Evolutionary conservation across 2,113 vertebrate genomes (phyloP).

Genomic region (Manacus vitellinus): DNA sequence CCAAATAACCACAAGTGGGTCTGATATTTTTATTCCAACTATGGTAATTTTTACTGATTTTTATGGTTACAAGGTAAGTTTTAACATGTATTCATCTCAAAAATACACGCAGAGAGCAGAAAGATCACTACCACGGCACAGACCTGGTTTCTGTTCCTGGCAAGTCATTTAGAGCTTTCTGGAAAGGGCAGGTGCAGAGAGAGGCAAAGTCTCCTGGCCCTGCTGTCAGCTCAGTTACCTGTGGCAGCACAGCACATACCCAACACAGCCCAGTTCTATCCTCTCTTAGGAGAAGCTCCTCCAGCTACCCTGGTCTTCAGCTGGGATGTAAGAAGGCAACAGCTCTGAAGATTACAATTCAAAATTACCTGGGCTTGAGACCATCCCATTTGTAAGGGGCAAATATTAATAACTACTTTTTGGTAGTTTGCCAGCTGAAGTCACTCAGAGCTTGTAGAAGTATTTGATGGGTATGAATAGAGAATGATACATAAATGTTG

Average conservation of each 20-base stretch:
- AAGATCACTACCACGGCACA: neutral
- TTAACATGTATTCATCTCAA: neutral
- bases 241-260: neutral
- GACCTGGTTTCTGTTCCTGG: neutral
- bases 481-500: neutral
- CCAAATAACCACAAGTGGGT: neutral
- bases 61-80: neutral
- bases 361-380: neutral
- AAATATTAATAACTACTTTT: neutral
- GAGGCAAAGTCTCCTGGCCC: neutral
- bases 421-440: neutral
- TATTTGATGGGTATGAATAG: neutral
- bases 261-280: accelerated
- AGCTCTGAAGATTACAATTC: neutral
- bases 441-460: neutral
- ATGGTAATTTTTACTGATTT: constrained; percentile 13
- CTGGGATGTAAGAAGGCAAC: neutral
- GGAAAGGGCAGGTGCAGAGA: neutral
- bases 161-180: neutral
- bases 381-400: neutral
- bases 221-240: neutral
- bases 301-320: neutral
- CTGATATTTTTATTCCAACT: constrained; percentile 8
- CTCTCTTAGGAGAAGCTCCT: neutral
- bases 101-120: neutral